phyloP scores from a whole-genome alignment of 2,797 vertebrate genomes.

The Chloroceryle amazona region DNA sequence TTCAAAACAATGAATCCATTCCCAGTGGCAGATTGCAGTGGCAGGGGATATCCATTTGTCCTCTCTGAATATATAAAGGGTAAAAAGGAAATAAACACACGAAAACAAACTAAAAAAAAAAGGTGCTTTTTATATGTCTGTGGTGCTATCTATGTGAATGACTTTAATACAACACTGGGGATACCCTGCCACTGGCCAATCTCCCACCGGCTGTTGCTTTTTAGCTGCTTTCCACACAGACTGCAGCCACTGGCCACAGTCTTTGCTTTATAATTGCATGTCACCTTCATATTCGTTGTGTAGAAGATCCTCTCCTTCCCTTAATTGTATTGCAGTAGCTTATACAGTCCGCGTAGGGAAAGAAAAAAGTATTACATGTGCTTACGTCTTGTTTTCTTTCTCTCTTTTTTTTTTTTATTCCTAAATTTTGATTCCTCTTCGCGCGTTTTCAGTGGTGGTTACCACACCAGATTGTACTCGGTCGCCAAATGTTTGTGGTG shows the following conservation, averaged over 20 bases:
- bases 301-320: conserved; percentile 25
- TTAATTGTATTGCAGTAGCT: conserved; percentile 23
- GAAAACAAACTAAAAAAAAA: neutral
- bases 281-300: neutral
- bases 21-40: conserved; percentile 78
- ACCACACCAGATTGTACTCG: conserved; percentile 51
- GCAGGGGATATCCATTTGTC: conserved; percentile 76
- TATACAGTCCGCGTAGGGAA: neutral
- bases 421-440: neutral
- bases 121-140: conserved; percentile 89
- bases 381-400: neutral
- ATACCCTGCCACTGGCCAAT: conserved; percentile 65
- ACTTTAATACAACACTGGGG: conserved; percentile 70
- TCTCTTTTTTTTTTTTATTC: too few relatives aligned
- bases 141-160: conserved; percentile 91
- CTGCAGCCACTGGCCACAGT: conserved; percentile 46
- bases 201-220: conserved; percentile 58
- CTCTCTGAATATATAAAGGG: conserved; percentile 6
- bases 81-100: neutral
- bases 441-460: neutral
- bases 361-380: neutral
- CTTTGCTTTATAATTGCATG: conserved; percentile 66
- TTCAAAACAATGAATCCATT: neutral
- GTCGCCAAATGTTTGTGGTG: conserved; percentile 79
- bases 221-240: neutral